Conservation (phyloP, 1,140 invertebrate genomes). For the Caenorhabditis tropicalis region DNA sequence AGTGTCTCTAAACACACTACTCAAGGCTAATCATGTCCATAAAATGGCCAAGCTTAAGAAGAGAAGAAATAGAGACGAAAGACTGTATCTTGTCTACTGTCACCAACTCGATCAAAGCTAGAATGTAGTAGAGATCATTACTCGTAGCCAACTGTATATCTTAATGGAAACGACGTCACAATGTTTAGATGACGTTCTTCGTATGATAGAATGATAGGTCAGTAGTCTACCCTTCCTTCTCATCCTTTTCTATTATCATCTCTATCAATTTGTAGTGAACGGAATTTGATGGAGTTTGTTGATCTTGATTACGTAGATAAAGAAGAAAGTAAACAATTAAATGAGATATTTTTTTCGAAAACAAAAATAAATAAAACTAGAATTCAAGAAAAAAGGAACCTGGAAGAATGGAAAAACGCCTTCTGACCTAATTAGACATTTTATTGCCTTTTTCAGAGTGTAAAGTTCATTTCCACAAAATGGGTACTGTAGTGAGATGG, state of each 20-base stretch:
- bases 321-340: not conserved
- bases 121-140: conserved; percentile 1
- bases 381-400: not conserved
- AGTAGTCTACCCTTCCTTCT: not conserved
- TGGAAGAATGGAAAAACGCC: not conserved
- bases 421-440: not conserved
- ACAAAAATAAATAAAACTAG: not conserved
- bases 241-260: not conserved
- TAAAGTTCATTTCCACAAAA: not conserved
- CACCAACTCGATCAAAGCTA: too few relatives aligned
- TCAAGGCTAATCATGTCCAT: conserved; percentile 38
- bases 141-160: not conserved
- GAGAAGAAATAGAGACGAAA: not conserved
- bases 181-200: not conserved
- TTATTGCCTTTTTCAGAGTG: not conserved
- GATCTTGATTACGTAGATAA: not conserved
- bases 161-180: too few relatives aligned
- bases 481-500: not conserved
- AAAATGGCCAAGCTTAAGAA: not conserved
- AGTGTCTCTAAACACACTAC: not conserved
- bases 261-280: conserved; percentile 13
- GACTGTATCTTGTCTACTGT: not conserved
- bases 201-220: not conserved
- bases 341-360: not conserved
- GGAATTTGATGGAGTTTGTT: not conserved